These are phyloP conservation scores for Sclerurus mexicanus DNA, from an alignment of 2,113 vertebrate species.

Conservation along the genomic window DNA sequence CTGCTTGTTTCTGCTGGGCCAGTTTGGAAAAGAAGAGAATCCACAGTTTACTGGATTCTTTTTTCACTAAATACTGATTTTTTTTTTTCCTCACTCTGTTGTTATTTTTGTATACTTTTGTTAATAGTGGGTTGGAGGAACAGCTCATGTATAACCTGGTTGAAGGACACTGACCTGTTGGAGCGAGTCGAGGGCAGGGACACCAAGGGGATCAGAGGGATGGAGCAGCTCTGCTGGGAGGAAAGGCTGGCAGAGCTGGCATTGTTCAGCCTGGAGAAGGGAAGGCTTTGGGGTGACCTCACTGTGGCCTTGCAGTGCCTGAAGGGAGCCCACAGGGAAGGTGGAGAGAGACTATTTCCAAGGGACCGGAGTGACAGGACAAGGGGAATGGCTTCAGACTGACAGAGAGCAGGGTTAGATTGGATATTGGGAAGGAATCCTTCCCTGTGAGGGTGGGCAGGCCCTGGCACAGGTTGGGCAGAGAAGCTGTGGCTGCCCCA, in stretches of 20 bases:
- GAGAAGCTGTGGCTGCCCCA: neutral
- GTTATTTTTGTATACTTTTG: neutral
- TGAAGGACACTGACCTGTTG: neutral
- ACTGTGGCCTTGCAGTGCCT: neutral
- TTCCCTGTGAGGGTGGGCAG: fast-evolving
- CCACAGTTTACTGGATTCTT: neutral
- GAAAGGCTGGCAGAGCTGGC: neutral
- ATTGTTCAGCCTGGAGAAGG: neutral
- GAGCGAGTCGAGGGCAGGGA: neutral
- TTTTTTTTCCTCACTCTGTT: neutral
- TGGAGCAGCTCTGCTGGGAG: neutral
- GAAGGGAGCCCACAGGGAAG: neutral
- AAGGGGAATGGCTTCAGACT: neutral
- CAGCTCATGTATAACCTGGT: neutral
- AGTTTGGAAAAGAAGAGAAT: neutral
- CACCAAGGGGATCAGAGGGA: neutral
- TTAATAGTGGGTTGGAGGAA: neutral
- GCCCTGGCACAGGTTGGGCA: neutral
- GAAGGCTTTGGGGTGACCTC: neutral
- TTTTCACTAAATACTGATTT: neutral
- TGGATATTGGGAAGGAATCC: neutral
- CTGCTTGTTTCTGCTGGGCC: neutral
- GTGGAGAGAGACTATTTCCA: neutral
- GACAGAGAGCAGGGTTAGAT: fast-evolving
- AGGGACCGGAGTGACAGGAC: neutral